phyloP scores from a whole-genome alignment of 2,113 vertebrate species.

The Notothenia coriiceps region DNA sequence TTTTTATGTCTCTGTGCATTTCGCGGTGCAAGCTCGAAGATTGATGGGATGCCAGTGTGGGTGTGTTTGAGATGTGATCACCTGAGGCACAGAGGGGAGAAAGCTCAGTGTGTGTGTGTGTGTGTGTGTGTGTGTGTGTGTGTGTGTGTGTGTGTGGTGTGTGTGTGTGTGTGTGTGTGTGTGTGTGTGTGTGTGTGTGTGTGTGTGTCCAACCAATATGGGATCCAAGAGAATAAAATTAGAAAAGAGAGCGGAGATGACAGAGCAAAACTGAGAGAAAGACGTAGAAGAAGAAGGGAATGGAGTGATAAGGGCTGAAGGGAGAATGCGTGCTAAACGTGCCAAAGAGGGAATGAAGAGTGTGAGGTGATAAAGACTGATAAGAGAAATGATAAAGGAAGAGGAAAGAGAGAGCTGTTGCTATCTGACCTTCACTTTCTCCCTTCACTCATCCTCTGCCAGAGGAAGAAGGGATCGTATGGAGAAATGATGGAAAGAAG shows the following conservation, averaged over 20 bases:
- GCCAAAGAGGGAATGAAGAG: slow-evolving; percentile 44
- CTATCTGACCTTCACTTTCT: slow-evolving; percentile 53
- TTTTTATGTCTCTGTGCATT: slow-evolving; percentile 59
- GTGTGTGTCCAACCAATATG: slow-evolving; percentile 9
- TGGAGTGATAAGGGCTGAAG: slow-evolving; percentile 42
- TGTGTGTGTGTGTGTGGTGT: neutral
- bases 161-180: neutral
- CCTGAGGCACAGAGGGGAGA: slow-evolving; percentile 55
- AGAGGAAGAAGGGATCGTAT: slow-evolving; percentile 61
- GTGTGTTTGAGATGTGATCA: slow-evolving; percentile 67
- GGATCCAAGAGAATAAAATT: slow-evolving; percentile 42
- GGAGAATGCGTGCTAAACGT: slow-evolving; percentile 49
- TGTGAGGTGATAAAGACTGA: slow-evolving; percentile 62
- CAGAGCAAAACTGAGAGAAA: slow-evolving; percentile 38
- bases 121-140: neutral
- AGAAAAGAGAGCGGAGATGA: slow-evolving; percentile 40
- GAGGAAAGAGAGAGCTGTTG: slow-evolving; percentile 40
- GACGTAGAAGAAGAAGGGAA: slow-evolving; percentile 20
- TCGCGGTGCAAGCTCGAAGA: slow-evolving; percentile 33
- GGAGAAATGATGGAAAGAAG: slow-evolving; percentile 62
- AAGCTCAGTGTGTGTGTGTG: slow-evolving; percentile 5
- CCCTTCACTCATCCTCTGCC: slow-evolving; percentile 35
- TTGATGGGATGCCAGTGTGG: slow-evolving; percentile 58
- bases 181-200: neutral
- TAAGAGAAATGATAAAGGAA: slow-evolving; percentile 50